Evolutionary conservation across 2,113 vertebrate species (phyloP), one percentile per base, ranked within the genome.

Genomic region (Dasyprocta punctata): DNA sequence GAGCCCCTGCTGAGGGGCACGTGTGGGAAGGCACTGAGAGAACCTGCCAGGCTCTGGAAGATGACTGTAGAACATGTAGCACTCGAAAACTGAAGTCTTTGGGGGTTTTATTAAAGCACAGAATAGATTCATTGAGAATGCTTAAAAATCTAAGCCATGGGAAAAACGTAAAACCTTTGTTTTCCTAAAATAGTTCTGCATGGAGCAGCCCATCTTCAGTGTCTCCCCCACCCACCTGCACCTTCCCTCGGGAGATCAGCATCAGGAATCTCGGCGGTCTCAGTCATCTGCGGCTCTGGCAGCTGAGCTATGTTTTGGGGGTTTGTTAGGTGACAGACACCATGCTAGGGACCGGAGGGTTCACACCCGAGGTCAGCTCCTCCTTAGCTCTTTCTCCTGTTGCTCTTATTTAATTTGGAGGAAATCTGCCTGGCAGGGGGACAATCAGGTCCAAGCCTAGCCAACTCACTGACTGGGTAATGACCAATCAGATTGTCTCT

Each of bases 91-190:
- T 28, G 41, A 69, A 54, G 7, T 63, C 44, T 14, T 73, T 41
- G 86, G 82, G 93, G 93, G n/a, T 71, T 97, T 83, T 84, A 60
- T 65, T 41, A 92, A 84, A 65, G 33, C 44, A 38, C 9, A 75
- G 58, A 58, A 30, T 26, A 49, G 26, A 56, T 19, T 90, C n/a
- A 49, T 1, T 22, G 90, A 61, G 90, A 61, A 77, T 47, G 30
- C 80, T 4, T 3, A 3, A 49, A 83, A 83, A 95, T 49, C 56
- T 24, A 75, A 92, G 52, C 36, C 13, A 36, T 0, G 2, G 52
- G 44, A 47, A n/a, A 81, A 58, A 73, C 61, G 30, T 61, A 86
- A 89, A 75, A 38, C 63, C 17, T 17, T 17, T 33, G 1, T 56
- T 71, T 84, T 88, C 78, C 84, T 82, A 28, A 38, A 54, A 77